These are phyloP conservation scores for Chiroxiphia lanceolata DNA, from an alignment of 2,797 vertebrate species.

Conservation along the genomic window DNA sequence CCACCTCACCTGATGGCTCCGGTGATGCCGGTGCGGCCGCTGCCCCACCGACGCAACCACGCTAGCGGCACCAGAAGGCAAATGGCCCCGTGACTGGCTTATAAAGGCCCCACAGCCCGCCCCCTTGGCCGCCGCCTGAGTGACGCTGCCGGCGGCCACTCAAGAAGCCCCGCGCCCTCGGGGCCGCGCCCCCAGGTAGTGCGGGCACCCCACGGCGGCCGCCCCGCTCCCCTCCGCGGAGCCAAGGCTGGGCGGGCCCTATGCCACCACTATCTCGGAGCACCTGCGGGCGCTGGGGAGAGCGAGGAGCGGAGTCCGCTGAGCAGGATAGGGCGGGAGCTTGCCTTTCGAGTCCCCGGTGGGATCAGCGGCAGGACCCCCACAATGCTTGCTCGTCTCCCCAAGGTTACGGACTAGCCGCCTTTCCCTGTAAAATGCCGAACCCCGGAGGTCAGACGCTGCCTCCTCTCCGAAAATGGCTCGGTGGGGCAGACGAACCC, in stretches of 20 bases:
- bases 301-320: accelerated
- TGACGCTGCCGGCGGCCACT: conserved; percentile 22
- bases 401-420: not conserved
- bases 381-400: not conserved
- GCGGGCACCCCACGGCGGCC: no score
- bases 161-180: not conserved
- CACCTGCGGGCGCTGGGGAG: not conserved
- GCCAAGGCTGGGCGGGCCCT: not conserved
- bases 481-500: not conserved
- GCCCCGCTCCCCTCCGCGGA: not conserved
- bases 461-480: not conserved
- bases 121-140: not conserved
- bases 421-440: not conserved
- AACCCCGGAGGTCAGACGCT: not conserved
- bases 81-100: not conserved
- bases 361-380: not conserved
- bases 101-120: not conserved
- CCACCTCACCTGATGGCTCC: not conserved
- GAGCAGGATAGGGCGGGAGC: no score
- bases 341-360: not conserved
- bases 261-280: not conserved
- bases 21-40: accelerated
- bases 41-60: accelerated
- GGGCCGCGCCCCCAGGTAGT: not conserved
- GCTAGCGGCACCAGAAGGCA: no score